Conservation (phyloP, 2,797 vertebrate species). For the Netta rufina region DNA sequence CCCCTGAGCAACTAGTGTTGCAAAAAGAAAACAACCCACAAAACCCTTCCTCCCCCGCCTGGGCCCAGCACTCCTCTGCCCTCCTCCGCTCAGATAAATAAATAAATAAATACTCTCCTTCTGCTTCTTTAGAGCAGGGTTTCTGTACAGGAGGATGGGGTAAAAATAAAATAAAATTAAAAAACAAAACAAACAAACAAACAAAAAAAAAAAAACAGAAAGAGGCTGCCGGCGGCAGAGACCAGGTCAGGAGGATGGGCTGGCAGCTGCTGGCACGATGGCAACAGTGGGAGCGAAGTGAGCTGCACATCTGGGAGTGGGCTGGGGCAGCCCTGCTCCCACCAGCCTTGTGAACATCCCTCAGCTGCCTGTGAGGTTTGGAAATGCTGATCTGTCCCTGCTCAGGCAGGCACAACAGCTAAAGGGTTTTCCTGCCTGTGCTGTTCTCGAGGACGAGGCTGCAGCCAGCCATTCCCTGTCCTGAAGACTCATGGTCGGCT, state of each 20-base stretch:
- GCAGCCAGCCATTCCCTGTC: not conserved
- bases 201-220: not conserved
- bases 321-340: not conserved
- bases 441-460: not conserved
- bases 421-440: not conserved
- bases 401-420: not conserved
- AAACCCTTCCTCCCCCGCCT: not conserved
- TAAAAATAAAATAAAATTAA: not conserved
- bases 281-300: not conserved
- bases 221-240: not conserved
- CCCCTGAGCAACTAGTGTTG: conserved; percentile 26
- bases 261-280: not conserved
- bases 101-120: not conserved
- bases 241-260: not conserved
- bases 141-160: not conserved
- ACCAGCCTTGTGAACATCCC: not conserved
- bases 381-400: not conserved
- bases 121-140: not conserved
- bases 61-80: not conserved
- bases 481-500: not conserved
- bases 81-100: not conserved
- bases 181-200: too few species aligned
- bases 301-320: not conserved
- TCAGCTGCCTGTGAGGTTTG: not conserved
- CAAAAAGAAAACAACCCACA: not conserved